These are phyloP conservation scores for Machimus atricapillus DNA, from an alignment of 2,888 invertebrate genomes.

Conservation along the genomic window DNA sequence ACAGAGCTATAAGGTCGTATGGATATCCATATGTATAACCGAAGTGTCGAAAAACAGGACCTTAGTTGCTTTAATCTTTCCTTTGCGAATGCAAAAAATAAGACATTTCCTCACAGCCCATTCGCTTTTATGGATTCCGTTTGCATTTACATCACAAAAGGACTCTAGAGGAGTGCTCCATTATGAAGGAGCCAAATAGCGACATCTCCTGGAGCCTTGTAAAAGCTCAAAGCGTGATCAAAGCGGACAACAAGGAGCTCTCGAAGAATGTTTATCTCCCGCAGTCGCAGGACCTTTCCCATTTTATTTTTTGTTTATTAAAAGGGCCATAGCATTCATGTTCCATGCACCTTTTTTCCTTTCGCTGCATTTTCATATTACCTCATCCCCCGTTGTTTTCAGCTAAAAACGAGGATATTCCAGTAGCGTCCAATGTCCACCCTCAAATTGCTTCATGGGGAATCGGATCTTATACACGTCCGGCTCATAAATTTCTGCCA, in stretches of 20 bases:
- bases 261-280: not conserved
- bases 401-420: not conserved
- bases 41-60: not conserved
- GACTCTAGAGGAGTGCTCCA: not conserved
- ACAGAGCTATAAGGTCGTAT: not conserved
- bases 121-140: not conserved
- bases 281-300: not conserved
- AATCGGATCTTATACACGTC: slow-evolving; percentile 13
- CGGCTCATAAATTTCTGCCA: slow-evolving; percentile 27
- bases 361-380: not conserved
- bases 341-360: not conserved
- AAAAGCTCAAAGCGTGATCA: not conserved
- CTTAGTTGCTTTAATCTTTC: not conserved
- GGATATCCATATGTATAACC: not conserved
- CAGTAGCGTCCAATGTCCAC: not conserved
- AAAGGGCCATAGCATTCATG: not conserved
- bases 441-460: not conserved
- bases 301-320: not conserved
- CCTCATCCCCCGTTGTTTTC: not conserved
- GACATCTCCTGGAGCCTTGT: not conserved
- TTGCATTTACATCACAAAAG: slow-evolving; percentile 10
- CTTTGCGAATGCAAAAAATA: not conserved
- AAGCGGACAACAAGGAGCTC: slow-evolving; percentile 2
- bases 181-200: not conserved
- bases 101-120: slow-evolving; percentile 7